These are phyloP conservation scores for Cavia porcellus DNA, from an alignment of 2,113 vertebrate genomes.

Conservation along the genomic window DNA sequence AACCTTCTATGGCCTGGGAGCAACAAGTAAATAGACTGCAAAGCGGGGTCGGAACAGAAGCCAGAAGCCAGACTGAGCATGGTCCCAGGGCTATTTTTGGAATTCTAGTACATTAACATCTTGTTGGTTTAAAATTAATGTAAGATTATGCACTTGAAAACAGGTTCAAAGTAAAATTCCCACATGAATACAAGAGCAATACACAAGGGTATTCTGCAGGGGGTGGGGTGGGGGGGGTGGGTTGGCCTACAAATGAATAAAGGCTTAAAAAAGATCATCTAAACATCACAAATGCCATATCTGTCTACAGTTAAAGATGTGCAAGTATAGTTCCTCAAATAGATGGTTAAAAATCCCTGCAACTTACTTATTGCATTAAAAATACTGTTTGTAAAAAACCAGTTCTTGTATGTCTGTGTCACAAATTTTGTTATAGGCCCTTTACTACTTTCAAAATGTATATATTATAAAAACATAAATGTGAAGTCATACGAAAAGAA, in stretches of 20 bases:
- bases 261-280: background rate
- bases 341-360: background rate
- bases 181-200: background rate
- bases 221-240: background rate
- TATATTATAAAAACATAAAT: background rate
- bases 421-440: slow-evolving; percentile 25
- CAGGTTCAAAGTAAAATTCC: slow-evolving; percentile 26
- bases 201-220: background rate
- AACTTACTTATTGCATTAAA: slow-evolving; percentile 14
- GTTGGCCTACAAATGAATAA: background rate
- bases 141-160: background rate
- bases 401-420: background rate
- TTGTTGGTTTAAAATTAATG: background rate
- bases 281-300: background rate
- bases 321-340: background rate
- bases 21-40: fast-evolving
- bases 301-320: background rate
- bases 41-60: background rate
- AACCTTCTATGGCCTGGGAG: background rate
- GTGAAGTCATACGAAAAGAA: slow-evolving; percentile 23
- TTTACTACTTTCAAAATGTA: slow-evolving; percentile 40
- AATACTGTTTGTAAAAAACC: background rate
- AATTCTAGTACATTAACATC: slow-evolving; percentile 14
- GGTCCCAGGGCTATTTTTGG: background rate
- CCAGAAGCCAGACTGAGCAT: background rate